A percentile compares a stretch with the other conserved stretches of the same genome.
phyloP scores from a whole-genome alignment of 2,797 vertebrate species.

The Petrocephalus sullivani region DNA sequence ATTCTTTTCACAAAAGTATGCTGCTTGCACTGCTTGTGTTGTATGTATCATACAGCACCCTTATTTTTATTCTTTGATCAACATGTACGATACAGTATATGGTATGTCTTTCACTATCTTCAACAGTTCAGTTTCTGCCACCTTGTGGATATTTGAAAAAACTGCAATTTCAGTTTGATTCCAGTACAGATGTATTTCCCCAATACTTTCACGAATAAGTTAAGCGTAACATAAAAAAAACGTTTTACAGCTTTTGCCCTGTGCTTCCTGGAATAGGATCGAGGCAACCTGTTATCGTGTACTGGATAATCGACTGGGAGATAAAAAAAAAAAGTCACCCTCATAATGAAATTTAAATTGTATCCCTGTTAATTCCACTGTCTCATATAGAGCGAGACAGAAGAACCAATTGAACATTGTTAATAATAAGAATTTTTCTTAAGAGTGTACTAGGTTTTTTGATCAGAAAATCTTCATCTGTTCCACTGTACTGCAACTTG shows the following conservation, averaged over 20 bases:
- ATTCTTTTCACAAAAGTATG: not conserved
- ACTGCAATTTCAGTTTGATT: slow-evolving; percentile 21
- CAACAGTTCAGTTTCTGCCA: slow-evolving; percentile 36
- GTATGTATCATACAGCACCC: not conserved
- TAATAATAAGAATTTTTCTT: not conserved
- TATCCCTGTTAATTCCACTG: not conserved
- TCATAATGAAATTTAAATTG: not conserved
- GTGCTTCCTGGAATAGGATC: not conserved
- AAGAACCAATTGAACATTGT: not conserved
- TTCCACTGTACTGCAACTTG: not conserved
- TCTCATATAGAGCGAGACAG: not conserved
- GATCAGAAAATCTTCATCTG: not conserved
- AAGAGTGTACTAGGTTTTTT: not conserved
- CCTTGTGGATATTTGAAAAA: slow-evolving; percentile 38
- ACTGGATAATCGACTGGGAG: not conserved
- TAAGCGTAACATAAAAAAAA: not conserved
- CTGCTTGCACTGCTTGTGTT: not conserved
- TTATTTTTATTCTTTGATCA: not conserved
- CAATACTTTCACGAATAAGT: not conserved
- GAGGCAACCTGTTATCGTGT: not conserved
- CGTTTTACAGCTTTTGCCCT: not conserved
- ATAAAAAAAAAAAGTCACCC: not conserved
- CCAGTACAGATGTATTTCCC: not conserved
- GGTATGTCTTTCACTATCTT: not conserved
- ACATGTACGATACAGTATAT: not conserved